These are phyloP conservation scores for Hycleus cichorii DNA, from an alignment of 1,140 invertebrate species.

Conservation along the genomic window DNA sequence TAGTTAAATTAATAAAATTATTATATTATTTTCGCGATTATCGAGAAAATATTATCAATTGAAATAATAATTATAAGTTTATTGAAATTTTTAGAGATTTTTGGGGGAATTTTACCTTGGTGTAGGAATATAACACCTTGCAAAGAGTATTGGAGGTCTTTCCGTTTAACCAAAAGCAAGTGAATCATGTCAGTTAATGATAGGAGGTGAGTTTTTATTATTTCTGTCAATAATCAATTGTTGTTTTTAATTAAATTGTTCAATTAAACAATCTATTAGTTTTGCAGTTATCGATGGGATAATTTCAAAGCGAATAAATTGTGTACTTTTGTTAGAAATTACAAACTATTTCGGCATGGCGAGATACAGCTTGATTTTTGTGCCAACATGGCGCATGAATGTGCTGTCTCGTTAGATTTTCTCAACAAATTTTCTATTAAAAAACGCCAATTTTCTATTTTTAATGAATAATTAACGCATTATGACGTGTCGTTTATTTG, in stretches of 20 bases:
- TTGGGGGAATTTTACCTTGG: not conserved
- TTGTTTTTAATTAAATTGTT: slow-evolving; percentile 1
- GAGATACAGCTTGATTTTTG: slow-evolving; percentile 41
- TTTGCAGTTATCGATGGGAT: not conserved
- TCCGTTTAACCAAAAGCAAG: slow-evolving; percentile 60
- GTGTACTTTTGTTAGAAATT: slow-evolving; percentile 25
- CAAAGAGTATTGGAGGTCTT: slow-evolving; percentile 46
- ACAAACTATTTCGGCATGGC: slow-evolving; percentile 28
- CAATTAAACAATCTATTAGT: not conserved
- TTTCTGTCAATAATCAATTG: slow-evolving; percentile 22
- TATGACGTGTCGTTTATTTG: not conserved
- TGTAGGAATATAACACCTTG: slow-evolving; percentile 37
- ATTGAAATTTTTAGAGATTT: too few relatives aligned
- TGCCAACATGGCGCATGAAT: slow-evolving; percentile 64
- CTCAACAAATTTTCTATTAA: not conserved
- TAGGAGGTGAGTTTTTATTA: slow-evolving; percentile 59
- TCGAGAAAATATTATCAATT: too few relatives aligned
- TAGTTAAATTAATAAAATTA: too few relatives aligned
- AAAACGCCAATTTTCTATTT: not conserved
- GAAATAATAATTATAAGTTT: too few relatives aligned
- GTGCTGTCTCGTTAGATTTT: slow-evolving; percentile 10
- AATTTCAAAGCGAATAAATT: slow-evolving; percentile 3
- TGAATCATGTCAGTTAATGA: slow-evolving; percentile 70
- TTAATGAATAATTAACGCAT: not conserved
- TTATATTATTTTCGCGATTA: too few relatives aligned